Conservation (phyloP, 2,113 vertebrate species). For the Lycaon pictus region DNA sequence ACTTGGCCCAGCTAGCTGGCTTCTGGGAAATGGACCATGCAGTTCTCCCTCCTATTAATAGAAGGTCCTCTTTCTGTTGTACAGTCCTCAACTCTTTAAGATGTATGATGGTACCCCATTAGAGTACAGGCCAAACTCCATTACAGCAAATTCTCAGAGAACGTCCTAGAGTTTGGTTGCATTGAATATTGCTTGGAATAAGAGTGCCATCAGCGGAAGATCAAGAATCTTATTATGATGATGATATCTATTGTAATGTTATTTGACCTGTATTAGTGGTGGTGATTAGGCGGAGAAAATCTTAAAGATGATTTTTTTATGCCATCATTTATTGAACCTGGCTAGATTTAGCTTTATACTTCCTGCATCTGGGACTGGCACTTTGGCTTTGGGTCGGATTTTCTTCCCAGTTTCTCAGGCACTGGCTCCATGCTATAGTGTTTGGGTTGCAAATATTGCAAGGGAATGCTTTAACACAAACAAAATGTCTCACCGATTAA, state of each 20-base stretch:
- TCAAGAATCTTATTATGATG: background rate
- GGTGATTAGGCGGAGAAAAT: background rate
- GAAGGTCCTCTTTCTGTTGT: background rate
- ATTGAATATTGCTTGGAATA: background rate
- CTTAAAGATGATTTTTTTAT: background rate
- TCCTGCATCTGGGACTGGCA: background rate
- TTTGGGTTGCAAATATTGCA: constrained; percentile 67
- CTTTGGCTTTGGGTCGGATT: background rate
- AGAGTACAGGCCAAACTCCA: background rate
- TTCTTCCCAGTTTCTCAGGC: constrained; percentile 42
- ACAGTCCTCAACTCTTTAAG: background rate
- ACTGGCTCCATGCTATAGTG: background rate
- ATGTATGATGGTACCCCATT: background rate
- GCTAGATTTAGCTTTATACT: constrained; percentile 23
- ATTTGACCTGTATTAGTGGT: background rate
- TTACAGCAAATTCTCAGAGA: background rate
- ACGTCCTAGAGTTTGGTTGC: background rate
- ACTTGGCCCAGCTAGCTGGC: background rate
- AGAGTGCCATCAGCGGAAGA: background rate
- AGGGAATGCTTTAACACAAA: constrained; percentile 69
- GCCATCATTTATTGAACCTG: background rate
- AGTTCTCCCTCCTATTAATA: background rate
- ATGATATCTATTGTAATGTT: background rate
- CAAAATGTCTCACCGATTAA: constrained; percentile 70
- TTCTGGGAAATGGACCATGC: background rate